Evolutionary conservation across 1,140 invertebrate genomes (phyloP), one percentile per base, ranked within the genome.

Genomic region (Camponotus vicinus): DNA sequence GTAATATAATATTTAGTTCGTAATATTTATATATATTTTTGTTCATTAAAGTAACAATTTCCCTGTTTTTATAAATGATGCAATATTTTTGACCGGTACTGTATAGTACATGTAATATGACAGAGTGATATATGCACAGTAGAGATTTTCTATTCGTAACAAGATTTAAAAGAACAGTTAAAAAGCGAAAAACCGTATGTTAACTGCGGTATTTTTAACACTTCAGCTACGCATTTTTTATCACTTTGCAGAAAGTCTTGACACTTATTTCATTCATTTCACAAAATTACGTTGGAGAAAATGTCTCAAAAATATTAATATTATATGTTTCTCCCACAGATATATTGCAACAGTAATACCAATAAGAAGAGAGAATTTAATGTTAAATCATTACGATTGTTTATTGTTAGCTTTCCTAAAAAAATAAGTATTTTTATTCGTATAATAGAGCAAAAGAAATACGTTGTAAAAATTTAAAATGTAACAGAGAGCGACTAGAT

Each of bases 101-200:
- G 27, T 67, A n/a, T 71, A 4, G 8, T 5, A 27, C 3, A 42
- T 21, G 27, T 11, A 18, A 21, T 7, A 32, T 11, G 18, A 32
- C 18, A 9, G 9, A 21, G 40, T 11, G 27, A 64, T 13, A 27
- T 61, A n/a, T 6, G 37, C 27, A 5, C 37, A 1, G 21, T 27
- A 1, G 69, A 75, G 55, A 75, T 63, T 83, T 63, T 34, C 40
- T 18, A 13, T 49, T 80, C 42, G 18, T 21, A 15, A 76, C 21
- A 32, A 69, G 63, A 42, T 40, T 32, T 27, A 18, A n/a, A 32
- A 3, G 1, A 63, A 6, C 15, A 13, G 40, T 9, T 61, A 37
- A 71, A 55, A 13, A 18, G 40, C 21, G 34, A 69, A 5, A 69
- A 40, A 70, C 0, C 49, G 21, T 64, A 34, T 32, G 77, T 21